A percentile compares a stretch with the other conserved stretches of the same genome.
Conservation (phyloP, 2,113 vertebrate genomes). For the Calypte anna region DNA sequence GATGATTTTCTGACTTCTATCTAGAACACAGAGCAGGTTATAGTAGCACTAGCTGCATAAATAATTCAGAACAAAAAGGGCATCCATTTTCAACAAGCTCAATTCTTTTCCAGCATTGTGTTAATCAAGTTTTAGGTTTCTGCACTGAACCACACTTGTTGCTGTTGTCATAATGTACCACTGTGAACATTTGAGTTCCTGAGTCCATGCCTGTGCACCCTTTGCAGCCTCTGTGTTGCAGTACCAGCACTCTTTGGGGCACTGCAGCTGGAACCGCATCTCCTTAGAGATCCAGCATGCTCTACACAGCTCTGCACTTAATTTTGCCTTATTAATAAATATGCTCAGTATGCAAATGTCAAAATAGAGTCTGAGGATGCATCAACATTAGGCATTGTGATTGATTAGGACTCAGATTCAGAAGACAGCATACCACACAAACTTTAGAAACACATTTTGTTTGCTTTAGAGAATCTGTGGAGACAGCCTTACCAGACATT, state of each 20-base stretch:
- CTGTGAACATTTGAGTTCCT: neutral
- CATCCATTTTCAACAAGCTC: neutral
- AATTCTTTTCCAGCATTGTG: accelerated
- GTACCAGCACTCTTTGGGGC: neutral
- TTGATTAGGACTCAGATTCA: neutral
- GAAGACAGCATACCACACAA: neutral
- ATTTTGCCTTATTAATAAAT: neutral
- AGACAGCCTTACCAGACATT: neutral
- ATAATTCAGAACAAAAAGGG: neutral
- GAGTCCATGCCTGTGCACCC: neutral
- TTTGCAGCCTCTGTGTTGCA: neutral
- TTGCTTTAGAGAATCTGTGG: neutral
- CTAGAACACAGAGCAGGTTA: neutral
- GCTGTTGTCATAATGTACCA: neutral
- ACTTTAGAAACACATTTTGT: neutral
- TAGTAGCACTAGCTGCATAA: neutral
- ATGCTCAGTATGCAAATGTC: neutral
- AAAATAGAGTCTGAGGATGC: neutral
- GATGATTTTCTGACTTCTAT: neutral
- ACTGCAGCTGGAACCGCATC: neutral
- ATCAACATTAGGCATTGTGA: neutral
- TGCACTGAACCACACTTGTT: neutral
- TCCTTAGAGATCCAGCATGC: neutral
- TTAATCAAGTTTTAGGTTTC: neutral
- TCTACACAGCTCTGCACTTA: neutral